These are phyloP conservation scores for Cyprinella venusta DNA, from an alignment of 2,797 vertebrate genomes.

Conservation along the genomic window DNA sequence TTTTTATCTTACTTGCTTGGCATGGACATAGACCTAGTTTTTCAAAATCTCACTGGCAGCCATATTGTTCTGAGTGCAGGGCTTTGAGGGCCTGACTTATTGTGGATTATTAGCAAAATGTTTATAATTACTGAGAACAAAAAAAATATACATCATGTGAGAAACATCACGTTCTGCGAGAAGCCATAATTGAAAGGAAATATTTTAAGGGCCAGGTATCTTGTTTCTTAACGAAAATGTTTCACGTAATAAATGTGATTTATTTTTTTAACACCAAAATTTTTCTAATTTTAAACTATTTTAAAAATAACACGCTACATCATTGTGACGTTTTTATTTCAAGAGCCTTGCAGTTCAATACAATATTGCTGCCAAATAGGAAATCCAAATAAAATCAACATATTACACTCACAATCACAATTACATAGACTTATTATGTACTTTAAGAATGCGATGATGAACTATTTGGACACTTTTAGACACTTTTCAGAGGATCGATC, in stretches of 20 bases:
- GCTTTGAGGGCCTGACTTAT: conserved; percentile 26
- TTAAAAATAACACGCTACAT: not conserved
- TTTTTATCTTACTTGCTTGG: conserved; percentile 34
- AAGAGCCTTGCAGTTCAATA: conserved; percentile 57
- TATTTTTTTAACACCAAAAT: conserved; percentile 28
- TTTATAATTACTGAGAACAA: not conserved
- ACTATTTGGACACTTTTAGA: conserved; percentile 61
- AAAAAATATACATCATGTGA: not conserved
- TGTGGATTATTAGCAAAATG: conserved; percentile 3
- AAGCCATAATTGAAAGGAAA: conserved; percentile 43
- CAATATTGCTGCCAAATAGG: conserved; percentile 62
- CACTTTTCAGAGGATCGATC: conserved; percentile 63
- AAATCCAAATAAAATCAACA: conserved; percentile 58
- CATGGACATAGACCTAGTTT: conserved; percentile 63
- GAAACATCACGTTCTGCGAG: not conserved
- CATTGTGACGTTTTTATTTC: conserved; percentile 1
- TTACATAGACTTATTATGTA: conserved; percentile 50
- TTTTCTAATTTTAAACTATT: not conserved
- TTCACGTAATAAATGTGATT: conserved; percentile 11
- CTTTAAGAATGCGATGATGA: conserved; percentile 57
- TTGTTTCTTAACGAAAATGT: conserved; percentile 18
- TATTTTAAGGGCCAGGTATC: conserved; percentile 26
- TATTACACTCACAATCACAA: conserved; percentile 56
- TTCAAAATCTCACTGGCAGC: conserved; percentile 72
- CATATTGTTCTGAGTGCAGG: conserved; percentile 66